phyloP scores from a whole-genome alignment of 2,113 vertebrate genomes.

The Megaceryle torquata region DNA sequence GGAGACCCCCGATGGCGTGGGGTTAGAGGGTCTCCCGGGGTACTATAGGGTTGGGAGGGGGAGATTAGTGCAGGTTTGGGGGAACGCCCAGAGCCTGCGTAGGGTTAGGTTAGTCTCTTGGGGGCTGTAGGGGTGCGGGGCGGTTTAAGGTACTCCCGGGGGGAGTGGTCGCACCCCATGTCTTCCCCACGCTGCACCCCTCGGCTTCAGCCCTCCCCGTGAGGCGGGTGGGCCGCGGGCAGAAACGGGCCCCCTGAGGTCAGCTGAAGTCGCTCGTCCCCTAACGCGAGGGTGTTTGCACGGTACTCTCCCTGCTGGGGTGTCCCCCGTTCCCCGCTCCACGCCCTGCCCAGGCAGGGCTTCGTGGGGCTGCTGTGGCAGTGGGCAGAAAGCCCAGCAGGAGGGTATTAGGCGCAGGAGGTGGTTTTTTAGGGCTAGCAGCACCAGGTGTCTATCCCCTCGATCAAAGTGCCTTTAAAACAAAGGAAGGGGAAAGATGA shows the following conservation, averaged over 20 bases:
- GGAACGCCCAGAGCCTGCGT: accelerated
- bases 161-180: background rate
- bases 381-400: background rate
- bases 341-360: background rate
- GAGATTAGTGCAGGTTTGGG: background rate
- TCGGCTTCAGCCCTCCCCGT: background rate
- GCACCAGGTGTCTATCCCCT: accelerated
- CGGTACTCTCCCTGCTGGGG: background rate
- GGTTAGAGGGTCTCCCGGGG: background rate
- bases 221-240: background rate
- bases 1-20: background rate
- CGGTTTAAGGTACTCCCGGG: too few relatives aligned
- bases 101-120: too few relatives aligned
- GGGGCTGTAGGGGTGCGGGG: background rate
- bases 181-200: background rate
- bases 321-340: background rate
- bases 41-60: background rate
- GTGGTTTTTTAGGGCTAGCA: background rate
- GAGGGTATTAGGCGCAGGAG: too few relatives aligned
- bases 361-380: background rate
- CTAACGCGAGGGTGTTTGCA: too few relatives aligned
- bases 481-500: background rate
- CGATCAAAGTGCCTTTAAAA: background rate
- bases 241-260: background rate
- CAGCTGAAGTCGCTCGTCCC: background rate